These are phyloP conservation scores for Leuciscus idus DNA, from an alignment of 2,113 vertebrate genomes.

Conservation along the genomic window DNA sequence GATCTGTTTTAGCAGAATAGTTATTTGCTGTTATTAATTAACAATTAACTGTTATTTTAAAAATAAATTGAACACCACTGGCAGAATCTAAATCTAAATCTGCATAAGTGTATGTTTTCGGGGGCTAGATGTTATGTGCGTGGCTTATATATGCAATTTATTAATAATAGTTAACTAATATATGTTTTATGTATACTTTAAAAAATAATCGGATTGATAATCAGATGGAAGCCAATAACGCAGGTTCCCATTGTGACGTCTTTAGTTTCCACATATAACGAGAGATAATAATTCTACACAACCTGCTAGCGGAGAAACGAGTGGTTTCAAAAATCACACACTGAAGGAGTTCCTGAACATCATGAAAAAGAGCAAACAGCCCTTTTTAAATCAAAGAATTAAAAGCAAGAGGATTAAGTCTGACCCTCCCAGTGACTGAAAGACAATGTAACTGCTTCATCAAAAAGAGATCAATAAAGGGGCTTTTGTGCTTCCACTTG, in stretches of 20 bases:
- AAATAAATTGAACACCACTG: not conserved
- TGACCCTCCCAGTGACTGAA: constrained; percentile 67
- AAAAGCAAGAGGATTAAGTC: constrained; percentile 59
- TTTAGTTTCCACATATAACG: not conserved
- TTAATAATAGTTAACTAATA: not conserved
- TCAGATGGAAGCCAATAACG: too few relatives aligned
- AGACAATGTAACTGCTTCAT: constrained; percentile 72
- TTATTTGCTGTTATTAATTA: not conserved
- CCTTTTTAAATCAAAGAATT: constrained; percentile 55
- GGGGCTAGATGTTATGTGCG: not conserved
- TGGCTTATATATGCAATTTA: not conserved
- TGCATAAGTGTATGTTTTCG: too few relatives aligned
- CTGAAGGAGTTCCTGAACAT: not conserved
- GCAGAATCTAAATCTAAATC: not conserved
- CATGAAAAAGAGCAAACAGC: constrained; percentile 31
- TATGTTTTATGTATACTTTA: not conserved
- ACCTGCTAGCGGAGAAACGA: not conserved
- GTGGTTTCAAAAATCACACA: not conserved
- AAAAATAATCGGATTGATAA: not conserved
- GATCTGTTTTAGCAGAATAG: not conserved
- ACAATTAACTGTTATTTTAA: not conserved
- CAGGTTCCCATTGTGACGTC: not conserved
- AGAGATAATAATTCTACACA: not conserved
- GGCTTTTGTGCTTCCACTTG: constrained; percentile 42
- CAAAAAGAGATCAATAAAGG: constrained; percentile 73